A percentile compares a stretch with the other conserved stretches of the same genome.
Evolutionary conservation across 2,113 vertebrate genomes (phyloP).

Genomic region (Zingel zingel): DNA sequence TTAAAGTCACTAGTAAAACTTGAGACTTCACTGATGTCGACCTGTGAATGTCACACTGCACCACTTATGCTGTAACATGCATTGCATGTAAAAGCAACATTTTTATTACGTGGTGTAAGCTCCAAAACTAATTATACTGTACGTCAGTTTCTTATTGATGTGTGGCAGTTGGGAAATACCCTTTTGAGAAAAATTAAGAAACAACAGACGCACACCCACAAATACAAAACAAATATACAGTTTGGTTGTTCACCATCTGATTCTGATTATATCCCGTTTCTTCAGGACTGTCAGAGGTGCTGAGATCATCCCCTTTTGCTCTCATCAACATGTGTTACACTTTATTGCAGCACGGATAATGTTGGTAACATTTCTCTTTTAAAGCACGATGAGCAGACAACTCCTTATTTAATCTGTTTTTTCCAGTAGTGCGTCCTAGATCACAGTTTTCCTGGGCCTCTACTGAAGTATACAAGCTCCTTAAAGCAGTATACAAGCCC

Average conservation of each 20-base stretch:
- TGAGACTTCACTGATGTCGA: neutral
- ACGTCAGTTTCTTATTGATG: neutral
- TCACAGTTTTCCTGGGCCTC: neutral
- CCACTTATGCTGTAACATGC: neutral
- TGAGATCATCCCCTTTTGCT: conserved; percentile 46
- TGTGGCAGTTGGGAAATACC: conserved; percentile 4
- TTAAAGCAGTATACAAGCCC: neutral
- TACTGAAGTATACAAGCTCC: neutral
- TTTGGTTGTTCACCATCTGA: conserved; percentile 46
- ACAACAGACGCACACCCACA: conserved; percentile 14
- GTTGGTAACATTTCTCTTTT: neutral
- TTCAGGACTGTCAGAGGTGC: conserved; percentile 32
- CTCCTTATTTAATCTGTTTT: neutral
- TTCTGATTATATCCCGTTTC: conserved; percentile 45
- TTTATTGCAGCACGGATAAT: conserved; percentile 36
- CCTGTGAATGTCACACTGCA: neutral
- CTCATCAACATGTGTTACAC: conserved; percentile 52
- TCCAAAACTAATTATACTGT: neutral
- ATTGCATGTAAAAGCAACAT: neutral
- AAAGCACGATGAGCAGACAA: conserved; percentile 2
- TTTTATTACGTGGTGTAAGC: neutral
- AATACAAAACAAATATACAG: conserved; percentile 15
- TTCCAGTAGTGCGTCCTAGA: neutral
- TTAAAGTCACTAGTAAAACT: neutral
- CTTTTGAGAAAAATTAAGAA: conserved; percentile 13